phyloP scores from a whole-genome alignment of 2,888 invertebrate genomes.

The Eupithecia insigniata region DNA sequence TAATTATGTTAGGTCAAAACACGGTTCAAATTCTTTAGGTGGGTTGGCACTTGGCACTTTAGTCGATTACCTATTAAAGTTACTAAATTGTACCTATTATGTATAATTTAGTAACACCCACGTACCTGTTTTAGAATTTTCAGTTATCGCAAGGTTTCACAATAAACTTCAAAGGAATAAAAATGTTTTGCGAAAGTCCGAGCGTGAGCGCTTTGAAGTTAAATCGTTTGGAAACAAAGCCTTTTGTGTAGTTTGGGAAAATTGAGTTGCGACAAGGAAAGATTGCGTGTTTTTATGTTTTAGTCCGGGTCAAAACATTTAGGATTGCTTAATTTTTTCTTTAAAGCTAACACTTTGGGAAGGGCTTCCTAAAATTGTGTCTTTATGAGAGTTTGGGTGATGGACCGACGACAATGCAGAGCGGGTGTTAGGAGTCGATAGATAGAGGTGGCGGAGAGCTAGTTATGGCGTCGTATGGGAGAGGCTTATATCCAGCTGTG shows the following conservation, averaged over 20 bases:
- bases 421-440: no score
- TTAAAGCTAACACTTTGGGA: background rate
- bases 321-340: background rate
- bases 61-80: background rate
- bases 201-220: slow-evolving; percentile 49
- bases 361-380: background rate
- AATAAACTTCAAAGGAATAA: slow-evolving; percentile 39
- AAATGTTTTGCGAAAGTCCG: slow-evolving; percentile 46
- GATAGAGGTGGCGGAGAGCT: no score
- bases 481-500: no score
- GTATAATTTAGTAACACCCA: background rate
- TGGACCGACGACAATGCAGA: no score
- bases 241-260: slow-evolving; percentile 46
- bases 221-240: slow-evolving; percentile 56
- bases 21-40: background rate
- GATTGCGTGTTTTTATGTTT: slow-evolving; percentile 15
- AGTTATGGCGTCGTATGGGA: no score
- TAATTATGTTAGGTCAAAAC: background rate
- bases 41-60: background rate
- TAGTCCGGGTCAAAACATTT: slow-evolving; percentile 2
- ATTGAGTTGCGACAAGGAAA: slow-evolving; percentile 31
- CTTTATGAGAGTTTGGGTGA: background rate
- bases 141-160: slow-evolving; percentile 28
- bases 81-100: background rate
- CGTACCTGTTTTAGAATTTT: slow-evolving; percentile 8